Evolutionary conservation across 2,113 vertebrate genomes (phyloP).

Genomic region (Nycticryphes semicollaris): DNA sequence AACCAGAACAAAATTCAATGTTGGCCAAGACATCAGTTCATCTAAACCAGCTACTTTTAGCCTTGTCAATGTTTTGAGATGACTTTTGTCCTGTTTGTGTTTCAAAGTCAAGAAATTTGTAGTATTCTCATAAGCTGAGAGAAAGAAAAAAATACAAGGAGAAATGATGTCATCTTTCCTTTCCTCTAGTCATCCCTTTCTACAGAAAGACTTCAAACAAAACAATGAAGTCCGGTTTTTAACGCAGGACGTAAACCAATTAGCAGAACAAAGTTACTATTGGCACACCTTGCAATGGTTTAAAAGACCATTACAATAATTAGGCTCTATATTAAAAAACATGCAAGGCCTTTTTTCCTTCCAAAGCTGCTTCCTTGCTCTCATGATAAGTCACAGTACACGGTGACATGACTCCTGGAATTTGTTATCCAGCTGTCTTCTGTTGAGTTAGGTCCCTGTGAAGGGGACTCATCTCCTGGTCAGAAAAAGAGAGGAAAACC

Average conservation of each 20-base stretch:
- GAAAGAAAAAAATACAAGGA: not conserved
- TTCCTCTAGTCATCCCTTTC: not conserved
- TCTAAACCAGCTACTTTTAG: not conserved
- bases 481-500: not conserved
- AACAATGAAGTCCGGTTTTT: not conserved
- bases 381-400: not conserved
- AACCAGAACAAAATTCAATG: not conserved
- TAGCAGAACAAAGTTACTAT: not conserved
- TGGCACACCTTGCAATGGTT: not conserved
- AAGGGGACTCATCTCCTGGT: not conserved
- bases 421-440: not conserved
- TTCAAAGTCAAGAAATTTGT: not conserved
- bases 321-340: not conserved
- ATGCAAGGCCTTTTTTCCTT: not conserved
- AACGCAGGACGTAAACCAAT: not conserved
- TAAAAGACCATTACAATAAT: not conserved
- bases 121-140: not conserved
- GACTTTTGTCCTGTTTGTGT: not conserved
- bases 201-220: not conserved
- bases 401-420: not conserved
- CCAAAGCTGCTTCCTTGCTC: not conserved
- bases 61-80: not conserved
- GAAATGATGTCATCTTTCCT: not conserved
- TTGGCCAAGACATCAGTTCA: not conserved
- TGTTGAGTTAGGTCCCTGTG: not conserved